Base-by-base conservation (phyloP, 2,797 vertebrate species). In the Lepus oiostolus region DNA sequence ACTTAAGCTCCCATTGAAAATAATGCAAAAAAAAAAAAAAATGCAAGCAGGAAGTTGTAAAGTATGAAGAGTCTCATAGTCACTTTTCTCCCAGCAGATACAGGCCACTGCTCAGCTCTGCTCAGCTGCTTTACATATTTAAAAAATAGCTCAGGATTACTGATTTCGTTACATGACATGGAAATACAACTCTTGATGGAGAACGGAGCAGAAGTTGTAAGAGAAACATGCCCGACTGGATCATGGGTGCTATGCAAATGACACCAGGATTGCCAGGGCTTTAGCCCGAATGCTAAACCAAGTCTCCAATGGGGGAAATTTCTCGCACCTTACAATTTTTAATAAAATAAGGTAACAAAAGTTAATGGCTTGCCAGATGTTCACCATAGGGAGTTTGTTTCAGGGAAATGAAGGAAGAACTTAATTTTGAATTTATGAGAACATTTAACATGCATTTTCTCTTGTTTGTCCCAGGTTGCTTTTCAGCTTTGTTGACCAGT, bases 341-440 rank as follows among this genome's bases (percentile, higher is more conserved):
- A 96, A 90, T 91, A 97, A 96, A 97, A 97, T 52, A 95, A 76
- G 96, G 96, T 81, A 96, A 84, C 32, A 95, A 97, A 97, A 95
- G 38, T 75, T 95, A 95, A 94, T 96, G 60, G 3, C 32, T 30
- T 97, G 67, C 47, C 91, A 97, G 94, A 68, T 96, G 94, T 97
- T 96, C 90, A 96, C 90, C 68, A 81, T 72, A 10, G 84, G 85
- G 88, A 97, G 79, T 67, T 96, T 88, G 83, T 63, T 96, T 97
- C 89, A 95, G 0, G n/a, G 87, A 97, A 97, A 97, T 32, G 84
- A 97, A 97, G 91, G 88, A 97, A 62, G 72, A 98, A 96, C 24
- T 96, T 97, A 97, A 97, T 97, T 98, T 97, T 96, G 72, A 96
- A 97, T 97, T 96, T 98, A 96, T 96, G 68, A 30, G 42, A 96